These are phyloP conservation scores for Nemotelus pantherinus DNA, from an alignment of 2,888 invertebrate species.

Conservation along the genomic window DNA sequence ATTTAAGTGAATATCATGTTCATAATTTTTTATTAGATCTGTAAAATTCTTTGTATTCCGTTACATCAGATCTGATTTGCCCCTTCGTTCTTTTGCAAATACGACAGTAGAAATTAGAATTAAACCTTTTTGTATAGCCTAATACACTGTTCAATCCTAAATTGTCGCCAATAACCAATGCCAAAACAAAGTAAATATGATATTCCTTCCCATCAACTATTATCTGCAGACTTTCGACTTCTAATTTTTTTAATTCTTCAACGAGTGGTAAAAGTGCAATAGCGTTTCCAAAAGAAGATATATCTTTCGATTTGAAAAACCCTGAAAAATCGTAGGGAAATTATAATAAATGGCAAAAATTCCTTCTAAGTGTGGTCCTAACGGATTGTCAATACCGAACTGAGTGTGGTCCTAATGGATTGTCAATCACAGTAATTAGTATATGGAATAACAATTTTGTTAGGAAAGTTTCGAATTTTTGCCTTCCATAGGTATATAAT, in stretches of 20 bases:
- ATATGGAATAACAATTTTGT: no score
- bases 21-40: constrained; percentile 40
- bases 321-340: background rate
- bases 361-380: background rate
- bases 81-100: background rate
- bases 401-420: background rate
- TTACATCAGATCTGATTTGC: background rate
- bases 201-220: background rate
- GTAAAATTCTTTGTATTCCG: background rate
- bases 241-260: background rate
- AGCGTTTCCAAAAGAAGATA: background rate
- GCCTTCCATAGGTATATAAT: no score
- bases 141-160: background rate
- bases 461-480: no score
- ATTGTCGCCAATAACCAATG: background rate
- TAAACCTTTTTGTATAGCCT: background rate
- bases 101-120: constrained; percentile 2
- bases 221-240: background rate
- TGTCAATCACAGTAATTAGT: background rate
- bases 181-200: background rate
- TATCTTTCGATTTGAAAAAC: background rate
- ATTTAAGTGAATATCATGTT: constrained; percentile 43
- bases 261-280: background rate
- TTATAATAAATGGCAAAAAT: background rate
- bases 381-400: background rate